Conservation (phyloP, 2,113 vertebrate genomes). For the Clarias macrocephalus region DNA sequence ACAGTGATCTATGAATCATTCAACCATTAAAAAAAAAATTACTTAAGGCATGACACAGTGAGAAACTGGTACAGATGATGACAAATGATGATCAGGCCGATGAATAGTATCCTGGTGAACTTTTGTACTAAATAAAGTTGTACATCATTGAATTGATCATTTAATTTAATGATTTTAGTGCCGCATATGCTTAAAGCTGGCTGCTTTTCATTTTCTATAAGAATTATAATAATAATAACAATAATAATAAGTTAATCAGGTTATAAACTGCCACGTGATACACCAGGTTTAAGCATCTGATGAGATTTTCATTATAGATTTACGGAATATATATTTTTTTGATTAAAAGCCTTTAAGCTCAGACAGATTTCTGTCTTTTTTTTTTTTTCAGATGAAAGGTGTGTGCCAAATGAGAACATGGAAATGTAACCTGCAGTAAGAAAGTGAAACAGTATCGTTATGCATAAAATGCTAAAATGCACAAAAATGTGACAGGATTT, state of each 20-base stretch:
- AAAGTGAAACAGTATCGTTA: not conserved
- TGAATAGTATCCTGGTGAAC: no score
- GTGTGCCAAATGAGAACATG: not conserved
- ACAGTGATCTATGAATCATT: no score
- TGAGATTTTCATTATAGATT: not conserved
- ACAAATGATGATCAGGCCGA: no score
- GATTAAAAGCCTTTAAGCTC: not conserved
- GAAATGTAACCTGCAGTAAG: not conserved
- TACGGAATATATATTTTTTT: not conserved
- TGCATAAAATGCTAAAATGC: not conserved
- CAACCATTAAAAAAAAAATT: no score
- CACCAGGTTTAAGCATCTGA: constrained; percentile 28
- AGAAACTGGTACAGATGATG: no score
- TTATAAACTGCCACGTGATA: constrained; percentile 36
- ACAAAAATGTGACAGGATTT: not conserved
- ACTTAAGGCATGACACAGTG: no score
- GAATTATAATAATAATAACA: not conserved
- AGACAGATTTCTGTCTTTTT: not conserved
- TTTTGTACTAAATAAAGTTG: no score
- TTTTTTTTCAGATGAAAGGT: not conserved
- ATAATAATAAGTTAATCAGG: not conserved
- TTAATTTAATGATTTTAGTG: not conserved
- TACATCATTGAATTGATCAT: no score
- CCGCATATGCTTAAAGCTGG: not conserved
- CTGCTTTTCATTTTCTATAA: not conserved